phyloP scores from a whole-genome alignment of 1,140 invertebrate species.

The Brachystomella parvula region DNA sequence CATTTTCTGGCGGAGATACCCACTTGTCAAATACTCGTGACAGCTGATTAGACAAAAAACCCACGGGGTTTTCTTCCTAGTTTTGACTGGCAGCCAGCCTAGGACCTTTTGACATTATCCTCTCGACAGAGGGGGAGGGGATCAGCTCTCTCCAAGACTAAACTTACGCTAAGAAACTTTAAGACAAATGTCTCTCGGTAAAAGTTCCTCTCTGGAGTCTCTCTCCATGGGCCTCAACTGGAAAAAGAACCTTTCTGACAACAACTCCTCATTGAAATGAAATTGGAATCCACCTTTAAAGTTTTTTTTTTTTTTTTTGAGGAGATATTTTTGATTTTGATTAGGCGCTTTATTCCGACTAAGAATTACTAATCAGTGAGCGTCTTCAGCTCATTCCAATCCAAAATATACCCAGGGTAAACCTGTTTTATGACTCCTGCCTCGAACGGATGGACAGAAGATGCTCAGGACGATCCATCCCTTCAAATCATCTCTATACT shows the following conservation, averaged over 20 bases:
- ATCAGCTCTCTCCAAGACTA: no score
- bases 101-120: slow-evolving; percentile 34
- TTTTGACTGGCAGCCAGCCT: slow-evolving; percentile 38
- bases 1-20: slow-evolving; percentile 22
- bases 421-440: neutral
- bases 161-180: no score
- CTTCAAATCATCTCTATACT: neutral
- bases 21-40: slow-evolving; percentile 38
- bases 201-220: no score
- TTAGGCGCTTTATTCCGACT: neutral
- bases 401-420: no score
- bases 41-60: slow-evolving; percentile 39
- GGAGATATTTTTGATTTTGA: no score
- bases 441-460: neutral
- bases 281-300: no score
- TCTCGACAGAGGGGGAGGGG: slow-evolving; percentile 30
- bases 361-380: slow-evolving; percentile 5
- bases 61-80: slow-evolving; percentile 30
- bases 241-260: no score
- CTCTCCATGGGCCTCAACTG: no score
- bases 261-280: no score
- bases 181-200: no score
- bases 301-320: no score
- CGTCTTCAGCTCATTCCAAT: neutral
- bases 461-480: slow-evolving; percentile 3